Evolutionary conservation across 2,888 invertebrate species (phyloP), one percentile per base, ranked within the genome.

Genomic region (Atethmia centrago): DNA sequence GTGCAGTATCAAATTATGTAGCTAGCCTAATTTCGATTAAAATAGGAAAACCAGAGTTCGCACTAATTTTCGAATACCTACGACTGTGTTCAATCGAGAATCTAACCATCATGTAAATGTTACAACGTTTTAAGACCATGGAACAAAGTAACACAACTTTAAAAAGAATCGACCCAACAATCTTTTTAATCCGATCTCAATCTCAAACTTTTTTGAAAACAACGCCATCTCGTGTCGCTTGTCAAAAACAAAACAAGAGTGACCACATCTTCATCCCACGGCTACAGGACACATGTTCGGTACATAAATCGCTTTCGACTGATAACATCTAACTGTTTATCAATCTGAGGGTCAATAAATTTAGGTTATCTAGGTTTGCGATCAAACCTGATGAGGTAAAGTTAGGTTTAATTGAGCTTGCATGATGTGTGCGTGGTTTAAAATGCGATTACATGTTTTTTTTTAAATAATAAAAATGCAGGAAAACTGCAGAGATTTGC

Each of bases 301-400:
- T 71, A 40, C 74, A 86, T 86, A 86, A 86, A 86, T 86, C 83
- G 73, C 78, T 49, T 79, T 77, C 75, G 68, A 62, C 25, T 71
- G 85, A 86, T 86, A 86, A 64, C n/a, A 86, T 86, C 85, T 56
- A 40, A 68, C 71, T 77, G 85, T 86, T 86, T 86, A 86, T 86
- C 85, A 84, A 85, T 79, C 62, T 63, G 74, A 79, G 70, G 76
- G 80, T 71, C 75, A 74, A 86, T 86, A 86, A 86, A 86, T 86
- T 79, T 61, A 79, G 56, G 25, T 42, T 70, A 86, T 86, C 85
- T 85, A 80, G 68, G 77, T 84, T 58, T 67, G 73, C 83, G 79
- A 86, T 86, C 85, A 62, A 64, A 76, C 40, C 71, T 65, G 77
- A 72, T 80, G 63, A 68, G 71, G 77, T 77, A 71, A 84, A 56